These are phyloP conservation scores for Colletes latitarsis DNA, from an alignment of 1,140 invertebrate species.

Conservation along the genomic window DNA sequence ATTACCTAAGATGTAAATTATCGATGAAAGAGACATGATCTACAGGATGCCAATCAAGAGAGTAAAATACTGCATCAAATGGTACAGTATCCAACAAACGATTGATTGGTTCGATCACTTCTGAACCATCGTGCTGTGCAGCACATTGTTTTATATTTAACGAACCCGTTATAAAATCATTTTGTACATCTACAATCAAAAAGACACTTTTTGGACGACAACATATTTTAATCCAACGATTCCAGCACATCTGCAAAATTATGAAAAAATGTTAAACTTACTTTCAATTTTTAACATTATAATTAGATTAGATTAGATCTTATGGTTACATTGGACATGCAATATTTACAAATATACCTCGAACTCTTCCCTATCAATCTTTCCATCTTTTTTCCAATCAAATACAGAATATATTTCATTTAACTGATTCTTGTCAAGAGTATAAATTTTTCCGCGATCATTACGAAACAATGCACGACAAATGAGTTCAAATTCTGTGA, in stretches of 20 bases:
- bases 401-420: conserved; percentile 90
- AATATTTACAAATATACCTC: conserved; percentile 67
- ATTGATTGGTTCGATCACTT: conserved; percentile 96
- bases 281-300: neutral
- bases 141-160: conserved; percentile 96
- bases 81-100: conserved; percentile 90
- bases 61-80: conserved; percentile 97
- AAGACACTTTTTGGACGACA: conserved; percentile 92
- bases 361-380: conserved; percentile 92
- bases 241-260: conserved; percentile 84
- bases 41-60: conserved; percentile 97
- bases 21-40: conserved; percentile 99
- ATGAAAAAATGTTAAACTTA: neutral
- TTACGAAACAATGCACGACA: conserved; percentile 93
- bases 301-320: neutral
- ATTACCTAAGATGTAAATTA: conserved; percentile 85
- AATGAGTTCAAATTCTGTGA: conserved; percentile 90
- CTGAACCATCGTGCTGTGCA: conserved; percentile 93
- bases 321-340: neutral
- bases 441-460: conserved; percentile 92
- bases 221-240: conserved; percentile 89
- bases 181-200: conserved; percentile 98
- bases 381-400: conserved; percentile 89
- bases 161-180: conserved; percentile 98
- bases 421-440: conserved; percentile 87